Base-by-base conservation (phyloP, 2,888 invertebrate species). In the Morpho helenor region DNA sequence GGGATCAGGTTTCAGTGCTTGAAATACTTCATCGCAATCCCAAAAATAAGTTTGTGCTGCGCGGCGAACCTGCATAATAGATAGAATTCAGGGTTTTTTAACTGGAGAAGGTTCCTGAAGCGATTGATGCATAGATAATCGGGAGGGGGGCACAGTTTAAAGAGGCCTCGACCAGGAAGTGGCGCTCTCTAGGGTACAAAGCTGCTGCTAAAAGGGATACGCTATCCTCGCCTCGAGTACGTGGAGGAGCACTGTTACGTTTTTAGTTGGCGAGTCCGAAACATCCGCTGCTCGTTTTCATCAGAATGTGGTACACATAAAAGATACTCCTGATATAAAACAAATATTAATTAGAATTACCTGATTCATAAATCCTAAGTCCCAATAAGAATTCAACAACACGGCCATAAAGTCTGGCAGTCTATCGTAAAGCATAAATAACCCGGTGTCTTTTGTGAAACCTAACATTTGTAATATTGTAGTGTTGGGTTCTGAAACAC, bases 321-420 rank as follows among this genome's bases (percentile, higher is more conserved):
- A 16, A 1, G 16, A 16, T 16, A 16, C 16, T 16, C 16, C 16
- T 16, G 16, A 16, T 16, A 16, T 16, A 16, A 16, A 16, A 16
- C 16, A 16, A 16, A 2, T 16, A 16, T 16, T 16, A 8, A 5
- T 40, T 4, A 3, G 4, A 22, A 23, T 23, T 44, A 91, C 91
- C 80, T 90, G 87, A 57, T 75, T 82, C 86, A 91, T 88, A 53
- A 91, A 91, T 0, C 83, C 87, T 41, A 79, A 80, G 64, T 91
- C 91, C 72, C 80, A 84, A 66, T 88, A 91, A 0, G 91, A 91
- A 70, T 91, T 86, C 40, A 89, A 69, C 2, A 91, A 68, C 0
- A 85, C 80, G 0, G 77, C 81, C 2, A 88, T 64, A 48, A 86
- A 85, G 43, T 90, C 87, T 0, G 86, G 78, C 50, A 91, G 69